Conservation (phyloP, 2,113 vertebrate genomes). For the Alosa alosa region DNA sequence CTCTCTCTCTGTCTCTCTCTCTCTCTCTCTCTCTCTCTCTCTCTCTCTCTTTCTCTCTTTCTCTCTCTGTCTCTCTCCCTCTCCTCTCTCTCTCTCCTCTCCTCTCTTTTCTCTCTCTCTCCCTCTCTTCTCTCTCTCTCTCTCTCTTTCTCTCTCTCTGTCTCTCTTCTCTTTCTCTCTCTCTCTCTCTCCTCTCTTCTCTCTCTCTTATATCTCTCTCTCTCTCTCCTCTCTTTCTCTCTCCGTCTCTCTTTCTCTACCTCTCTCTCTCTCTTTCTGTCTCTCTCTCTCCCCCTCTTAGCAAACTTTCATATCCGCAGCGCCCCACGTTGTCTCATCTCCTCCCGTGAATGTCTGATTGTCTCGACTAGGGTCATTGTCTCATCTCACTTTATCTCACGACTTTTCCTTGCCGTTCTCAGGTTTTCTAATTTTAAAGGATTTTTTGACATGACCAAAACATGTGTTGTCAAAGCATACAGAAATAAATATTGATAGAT, state of each 20-base stretch:
- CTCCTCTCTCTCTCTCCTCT: too few relatives aligned
- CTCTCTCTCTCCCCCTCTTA: neutral
- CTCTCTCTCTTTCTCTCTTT: too few relatives aligned
- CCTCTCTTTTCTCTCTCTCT: neutral
- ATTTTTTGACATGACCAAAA: too few relatives aligned
- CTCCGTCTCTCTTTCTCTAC: neutral
- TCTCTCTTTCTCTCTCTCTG: neutral
- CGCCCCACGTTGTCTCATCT: neutral
- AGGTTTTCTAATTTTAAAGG: too few relatives aligned
- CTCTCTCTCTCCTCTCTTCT: neutral
- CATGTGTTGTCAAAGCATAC: too few relatives aligned
- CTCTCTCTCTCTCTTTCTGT: neutral
- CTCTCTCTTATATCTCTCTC: neutral
- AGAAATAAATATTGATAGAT: too few relatives aligned
- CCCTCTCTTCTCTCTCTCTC: neutral
- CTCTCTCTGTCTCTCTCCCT: neutral
- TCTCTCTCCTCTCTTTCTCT: neutral
- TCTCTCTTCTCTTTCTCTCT: too few relatives aligned
- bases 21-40: neutral
- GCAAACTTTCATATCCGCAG: neutral
- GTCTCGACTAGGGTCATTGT: too few relatives aligned
- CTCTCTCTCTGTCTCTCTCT: neutral
- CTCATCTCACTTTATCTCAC: too few relatives aligned
- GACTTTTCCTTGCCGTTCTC: too few relatives aligned
- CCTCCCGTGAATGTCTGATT: too few relatives aligned